Evolutionary conservation across 2,113 vertebrate species (phyloP).

Genomic region (Merops nubicus): DNA sequence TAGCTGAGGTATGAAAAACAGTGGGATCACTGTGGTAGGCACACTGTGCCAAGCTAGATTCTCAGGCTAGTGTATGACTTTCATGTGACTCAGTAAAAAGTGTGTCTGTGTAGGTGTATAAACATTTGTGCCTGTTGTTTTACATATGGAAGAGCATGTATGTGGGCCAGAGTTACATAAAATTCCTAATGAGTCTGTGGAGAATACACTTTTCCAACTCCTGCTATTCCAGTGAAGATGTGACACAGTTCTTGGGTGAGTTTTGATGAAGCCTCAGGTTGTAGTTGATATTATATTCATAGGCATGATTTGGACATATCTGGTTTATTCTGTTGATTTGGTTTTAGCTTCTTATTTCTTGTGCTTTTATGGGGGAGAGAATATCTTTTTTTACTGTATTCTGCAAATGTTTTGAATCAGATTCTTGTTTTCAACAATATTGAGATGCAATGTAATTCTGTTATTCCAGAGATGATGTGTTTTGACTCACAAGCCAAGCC

Average conservation of each 20-base stretch:
- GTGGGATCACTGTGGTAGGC: neutral
- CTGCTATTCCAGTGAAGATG: neutral
- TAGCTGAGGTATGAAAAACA: neutral
- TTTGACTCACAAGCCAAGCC: neutral
- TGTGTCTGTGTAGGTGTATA: neutral
- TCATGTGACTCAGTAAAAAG: neutral
- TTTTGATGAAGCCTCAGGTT: neutral
- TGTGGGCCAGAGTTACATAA: neutral
- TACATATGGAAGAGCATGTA: neutral
- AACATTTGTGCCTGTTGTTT: neutral
- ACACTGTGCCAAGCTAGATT: neutral
- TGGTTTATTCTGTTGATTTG: neutral
- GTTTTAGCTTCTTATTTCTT: neutral
- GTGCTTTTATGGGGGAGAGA: neutral
- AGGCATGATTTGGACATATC: neutral
- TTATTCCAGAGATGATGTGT: neutral
- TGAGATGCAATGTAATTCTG: neutral
- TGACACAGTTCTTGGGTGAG: neutral
- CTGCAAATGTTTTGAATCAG: neutral
- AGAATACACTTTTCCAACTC: neutral
- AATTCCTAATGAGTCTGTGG: neutral
- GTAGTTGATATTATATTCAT: neutral
- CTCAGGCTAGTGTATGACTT: neutral
- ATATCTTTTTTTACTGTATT: neutral
- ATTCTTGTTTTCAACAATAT: neutral